A percentile compares a stretch with the other conserved stretches of the same genome.
These are phyloP conservation scores for Acanthornis magna DNA, from an alignment of 2,797 vertebrate species.

Conservation along the genomic window DNA sequence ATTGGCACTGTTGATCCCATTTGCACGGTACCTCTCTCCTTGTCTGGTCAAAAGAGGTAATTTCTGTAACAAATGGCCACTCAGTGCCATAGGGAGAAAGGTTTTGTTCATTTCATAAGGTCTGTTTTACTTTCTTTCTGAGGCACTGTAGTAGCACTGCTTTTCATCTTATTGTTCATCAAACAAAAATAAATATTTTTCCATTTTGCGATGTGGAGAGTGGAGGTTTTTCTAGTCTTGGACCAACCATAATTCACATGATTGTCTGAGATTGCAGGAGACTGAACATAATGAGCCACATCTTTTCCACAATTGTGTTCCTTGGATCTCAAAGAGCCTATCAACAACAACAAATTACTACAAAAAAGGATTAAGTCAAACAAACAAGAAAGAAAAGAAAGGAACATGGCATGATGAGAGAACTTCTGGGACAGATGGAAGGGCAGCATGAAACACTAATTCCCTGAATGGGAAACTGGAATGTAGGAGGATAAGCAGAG, in stretches of 20 bases:
- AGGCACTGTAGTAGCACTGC: neutral
- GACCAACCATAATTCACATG: neutral
- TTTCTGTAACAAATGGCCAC: neutral
- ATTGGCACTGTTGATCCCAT: neutral
- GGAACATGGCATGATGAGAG: neutral
- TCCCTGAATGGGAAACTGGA: neutral
- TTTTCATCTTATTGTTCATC: neutral
- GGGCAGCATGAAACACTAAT: neutral
- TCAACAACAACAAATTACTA: neutral
- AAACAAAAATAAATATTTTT: constrained; percentile 2
- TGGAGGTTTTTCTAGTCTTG: neutral
- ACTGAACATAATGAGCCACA: neutral
- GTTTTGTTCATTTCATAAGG: neutral
- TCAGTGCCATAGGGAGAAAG: neutral
- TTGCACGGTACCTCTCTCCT: neutral
- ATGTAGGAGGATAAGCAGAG: neutral
- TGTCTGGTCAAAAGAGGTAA: neutral
- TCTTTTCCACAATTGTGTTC: neutral
- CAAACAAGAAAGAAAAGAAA: neutral
- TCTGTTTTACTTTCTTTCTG: neutral
- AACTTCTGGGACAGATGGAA: neutral
- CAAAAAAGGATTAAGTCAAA: neutral
- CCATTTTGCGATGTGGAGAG: neutral
- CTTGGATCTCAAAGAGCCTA: neutral
- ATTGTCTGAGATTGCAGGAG: neutral